Percentiles rank a stretch among this genome's conserved stretches.
These are phyloP conservation scores for Rhinoderma darwinii DNA, from an alignment of 2,113 vertebrate genomes.

Conservation along the genomic window DNA sequence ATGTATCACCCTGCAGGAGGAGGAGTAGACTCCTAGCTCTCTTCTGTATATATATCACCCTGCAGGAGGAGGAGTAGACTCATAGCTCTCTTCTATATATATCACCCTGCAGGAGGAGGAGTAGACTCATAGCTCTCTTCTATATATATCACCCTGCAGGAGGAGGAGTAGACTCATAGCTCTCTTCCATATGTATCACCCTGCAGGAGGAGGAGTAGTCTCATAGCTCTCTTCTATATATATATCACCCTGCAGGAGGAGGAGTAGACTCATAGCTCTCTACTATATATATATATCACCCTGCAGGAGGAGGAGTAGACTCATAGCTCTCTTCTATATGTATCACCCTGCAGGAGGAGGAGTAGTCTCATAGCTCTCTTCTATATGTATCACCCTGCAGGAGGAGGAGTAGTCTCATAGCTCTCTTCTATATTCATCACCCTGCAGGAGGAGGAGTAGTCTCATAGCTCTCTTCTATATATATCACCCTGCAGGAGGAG, in stretches of 20 bases:
- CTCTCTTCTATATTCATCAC: too few species aligned
- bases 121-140: too few species aligned
- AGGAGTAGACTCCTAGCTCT: not conserved
- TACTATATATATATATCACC: not conserved
- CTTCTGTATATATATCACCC: not conserved
- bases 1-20: not conserved
- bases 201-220: not conserved
- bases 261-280: not conserved
- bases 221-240: not conserved
- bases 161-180: not conserved
- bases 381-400: not conserved
- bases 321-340: not conserved
- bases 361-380: constrained; percentile 3
- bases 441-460: too few species aligned
- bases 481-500: too few species aligned
- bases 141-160: not conserved
- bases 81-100: not conserved
- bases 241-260: not conserved
- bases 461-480: too few species aligned
- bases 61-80: not conserved
- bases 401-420: not conserved
- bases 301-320: not conserved
- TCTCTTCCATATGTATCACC: not conserved
- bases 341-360: not conserved
- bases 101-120: not conserved